Percentiles rank a stretch among this genome's conserved stretches.
Conservation (phyloP, 2,888 invertebrate species). For the Scaptomyza caliginosa region DNA sequence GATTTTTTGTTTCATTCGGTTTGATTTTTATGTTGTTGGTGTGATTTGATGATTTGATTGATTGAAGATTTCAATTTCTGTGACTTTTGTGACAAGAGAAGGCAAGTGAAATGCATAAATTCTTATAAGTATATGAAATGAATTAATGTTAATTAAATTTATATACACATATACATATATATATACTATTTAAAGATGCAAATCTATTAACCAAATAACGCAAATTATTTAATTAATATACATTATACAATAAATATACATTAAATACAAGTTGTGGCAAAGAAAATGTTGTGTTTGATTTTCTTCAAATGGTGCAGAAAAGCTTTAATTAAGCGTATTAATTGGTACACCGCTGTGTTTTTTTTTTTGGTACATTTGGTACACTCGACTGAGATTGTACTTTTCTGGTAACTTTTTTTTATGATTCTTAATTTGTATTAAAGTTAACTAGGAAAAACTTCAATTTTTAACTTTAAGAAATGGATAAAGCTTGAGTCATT, state of each 20-base stretch:
- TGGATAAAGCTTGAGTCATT: too few species aligned
- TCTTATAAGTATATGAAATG: conserved; percentile 47
- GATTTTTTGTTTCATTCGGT: conserved; percentile 10
- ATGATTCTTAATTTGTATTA: too few species aligned
- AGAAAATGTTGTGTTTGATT: background rate
- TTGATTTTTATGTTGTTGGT: background rate
- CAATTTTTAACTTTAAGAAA: too few species aligned
- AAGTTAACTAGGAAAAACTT: too few species aligned
- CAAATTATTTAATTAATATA: conserved; percentile 40
- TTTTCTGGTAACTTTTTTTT: too few species aligned
- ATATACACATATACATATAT: conserved; percentile 68
- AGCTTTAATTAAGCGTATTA: too few species aligned
- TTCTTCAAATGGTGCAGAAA: background rate
- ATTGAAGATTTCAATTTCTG: conserved; percentile 19
- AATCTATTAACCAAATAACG: conserved; percentile 45
- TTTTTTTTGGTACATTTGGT: too few species aligned
- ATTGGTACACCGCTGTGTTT: too few species aligned
- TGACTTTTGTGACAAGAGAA: conserved; percentile 26
- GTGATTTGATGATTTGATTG: conserved; percentile 10
- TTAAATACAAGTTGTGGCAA: conserved; percentile 54
- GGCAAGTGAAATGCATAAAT: conserved; percentile 40
- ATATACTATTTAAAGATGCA: conserved; percentile 16
- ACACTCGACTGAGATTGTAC: too few species aligned
- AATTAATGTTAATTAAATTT: conserved; percentile 77
- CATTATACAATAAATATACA: conserved; percentile 51